phyloP scores from a whole-genome alignment of 2,797 vertebrate species.

The Neopelma chrysocephalum region DNA sequence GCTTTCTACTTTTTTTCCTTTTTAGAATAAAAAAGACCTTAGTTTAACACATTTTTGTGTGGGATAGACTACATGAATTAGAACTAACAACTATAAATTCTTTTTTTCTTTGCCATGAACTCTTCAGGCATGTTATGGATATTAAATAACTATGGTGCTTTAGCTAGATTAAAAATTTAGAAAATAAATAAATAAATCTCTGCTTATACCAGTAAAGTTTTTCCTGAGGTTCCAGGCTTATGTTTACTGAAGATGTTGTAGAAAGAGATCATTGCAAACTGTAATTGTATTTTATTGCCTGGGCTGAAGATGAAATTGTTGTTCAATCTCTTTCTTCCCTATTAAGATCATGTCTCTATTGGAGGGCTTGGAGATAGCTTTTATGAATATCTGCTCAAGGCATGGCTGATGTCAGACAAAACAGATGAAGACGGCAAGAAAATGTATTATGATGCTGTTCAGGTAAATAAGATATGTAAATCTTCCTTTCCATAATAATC shows the following conservation, averaged over 20 bases:
- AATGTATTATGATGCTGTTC: conserved; percentile 95
- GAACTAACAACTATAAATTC: background rate
- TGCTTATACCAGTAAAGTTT: background rate
- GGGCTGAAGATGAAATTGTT: conserved; percentile 45
- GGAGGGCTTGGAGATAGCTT: conserved; percentile 98
- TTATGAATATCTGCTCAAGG: conserved; percentile 98
- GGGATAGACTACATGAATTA: background rate
- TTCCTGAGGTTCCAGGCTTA: background rate
- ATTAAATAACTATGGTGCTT: background rate
- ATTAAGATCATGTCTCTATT: conserved; percentile 94
- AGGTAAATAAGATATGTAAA: conserved; percentile 82
- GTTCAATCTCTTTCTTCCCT: conserved; percentile 44
- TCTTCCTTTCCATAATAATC: conserved; percentile 38
- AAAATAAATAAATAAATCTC: background rate
- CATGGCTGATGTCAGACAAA: conserved; percentile 98
- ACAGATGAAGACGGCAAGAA: conserved; percentile 92
- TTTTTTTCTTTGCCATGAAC: background rate
- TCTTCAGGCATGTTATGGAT: background rate
- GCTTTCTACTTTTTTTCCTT: background rate
- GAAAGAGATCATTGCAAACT: conserved; percentile 10
- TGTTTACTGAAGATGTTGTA: background rate
- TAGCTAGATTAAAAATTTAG: background rate
- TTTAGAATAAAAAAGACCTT: background rate
- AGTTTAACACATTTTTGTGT: background rate
- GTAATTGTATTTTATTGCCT: conserved; percentile 37